Evolutionary conservation across 1,140 invertebrate genomes (phyloP).

Genomic region (Aricia agestis): DNA sequence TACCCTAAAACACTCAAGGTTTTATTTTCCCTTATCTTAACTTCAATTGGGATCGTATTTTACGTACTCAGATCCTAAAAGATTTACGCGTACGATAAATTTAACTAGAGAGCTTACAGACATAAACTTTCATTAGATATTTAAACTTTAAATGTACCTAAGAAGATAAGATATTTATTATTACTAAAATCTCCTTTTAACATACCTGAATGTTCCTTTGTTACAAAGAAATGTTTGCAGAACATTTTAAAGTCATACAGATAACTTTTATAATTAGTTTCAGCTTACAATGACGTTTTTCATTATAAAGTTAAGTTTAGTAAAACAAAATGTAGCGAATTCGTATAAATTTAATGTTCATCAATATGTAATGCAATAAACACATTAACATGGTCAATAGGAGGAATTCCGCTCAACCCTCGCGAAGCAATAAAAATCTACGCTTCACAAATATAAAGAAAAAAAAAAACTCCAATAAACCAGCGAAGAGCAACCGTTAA

Average conservation of each 20-base stretch:
- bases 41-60: conserved; percentile 12
- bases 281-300: too few species aligned
- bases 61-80: conserved; percentile 3
- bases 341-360: too few species aligned
- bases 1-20: conserved; percentile 13
- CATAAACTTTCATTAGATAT: conserved; percentile 14
- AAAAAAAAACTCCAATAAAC: conserved; percentile 4
- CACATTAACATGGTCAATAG: neutral
- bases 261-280: too few species aligned
- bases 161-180: conserved; percentile 7
- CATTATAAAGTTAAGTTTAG: too few species aligned
- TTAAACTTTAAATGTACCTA: conserved; percentile 12
- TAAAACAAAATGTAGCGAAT: too few species aligned
- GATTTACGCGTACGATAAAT: conserved; percentile 13
- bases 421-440: neutral
- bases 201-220: neutral
- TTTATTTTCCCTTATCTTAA: conserved; percentile 7
- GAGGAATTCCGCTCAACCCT: neutral
- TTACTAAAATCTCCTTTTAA: conserved; percentile 4
- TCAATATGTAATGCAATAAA: neutral
- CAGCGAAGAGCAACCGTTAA: conserved; percentile 6
- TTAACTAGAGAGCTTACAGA: conserved; percentile 7
- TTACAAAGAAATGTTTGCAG: neutral
- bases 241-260: neutral
- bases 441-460: neutral